Conservation (phyloP, 2,888 invertebrate genomes). For the Glaucopsyche alexis region DNA sequence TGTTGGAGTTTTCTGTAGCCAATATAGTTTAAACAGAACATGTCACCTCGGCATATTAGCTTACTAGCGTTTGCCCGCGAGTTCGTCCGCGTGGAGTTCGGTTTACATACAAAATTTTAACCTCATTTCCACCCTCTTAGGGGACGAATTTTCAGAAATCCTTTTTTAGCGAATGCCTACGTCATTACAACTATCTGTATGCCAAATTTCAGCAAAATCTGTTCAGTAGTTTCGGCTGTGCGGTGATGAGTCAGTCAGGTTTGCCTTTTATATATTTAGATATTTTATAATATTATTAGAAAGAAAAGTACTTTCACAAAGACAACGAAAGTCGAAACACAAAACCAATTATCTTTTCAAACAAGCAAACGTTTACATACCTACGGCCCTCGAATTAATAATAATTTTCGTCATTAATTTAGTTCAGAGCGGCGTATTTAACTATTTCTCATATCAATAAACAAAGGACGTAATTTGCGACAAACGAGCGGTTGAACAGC, state of each 20-base stretch:
- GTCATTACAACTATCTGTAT: no score
- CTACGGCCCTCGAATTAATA: neutral
- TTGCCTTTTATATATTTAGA: no score
- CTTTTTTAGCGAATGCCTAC: no score
- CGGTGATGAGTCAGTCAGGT: no score
- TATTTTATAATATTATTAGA: no score
- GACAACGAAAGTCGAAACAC: neutral
- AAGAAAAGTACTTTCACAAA: neutral
- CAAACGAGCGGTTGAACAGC: constrained; percentile 47
- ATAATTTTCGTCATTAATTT: constrained; percentile 7
- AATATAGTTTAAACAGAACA: neutral
- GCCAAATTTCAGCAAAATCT: no score
- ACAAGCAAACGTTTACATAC: neutral
- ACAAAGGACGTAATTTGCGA: constrained; percentile 29
- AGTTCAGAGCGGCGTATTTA: neutral
- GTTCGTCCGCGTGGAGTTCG: no score
- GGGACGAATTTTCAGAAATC: no score
- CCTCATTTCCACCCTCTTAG: no score
- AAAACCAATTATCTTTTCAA: neutral
- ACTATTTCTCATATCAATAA: constrained; percentile 15
- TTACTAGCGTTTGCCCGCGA: no score
- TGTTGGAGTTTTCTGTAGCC: neutral
- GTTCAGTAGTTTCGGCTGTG: no score
- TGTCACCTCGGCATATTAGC: neutral
- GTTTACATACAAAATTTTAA: no score